Evolutionary conservation across 2,797 vertebrate species (phyloP), one percentile per base, ranked within the genome.

Genomic region (Anabacerthia variegaticeps): DNA sequence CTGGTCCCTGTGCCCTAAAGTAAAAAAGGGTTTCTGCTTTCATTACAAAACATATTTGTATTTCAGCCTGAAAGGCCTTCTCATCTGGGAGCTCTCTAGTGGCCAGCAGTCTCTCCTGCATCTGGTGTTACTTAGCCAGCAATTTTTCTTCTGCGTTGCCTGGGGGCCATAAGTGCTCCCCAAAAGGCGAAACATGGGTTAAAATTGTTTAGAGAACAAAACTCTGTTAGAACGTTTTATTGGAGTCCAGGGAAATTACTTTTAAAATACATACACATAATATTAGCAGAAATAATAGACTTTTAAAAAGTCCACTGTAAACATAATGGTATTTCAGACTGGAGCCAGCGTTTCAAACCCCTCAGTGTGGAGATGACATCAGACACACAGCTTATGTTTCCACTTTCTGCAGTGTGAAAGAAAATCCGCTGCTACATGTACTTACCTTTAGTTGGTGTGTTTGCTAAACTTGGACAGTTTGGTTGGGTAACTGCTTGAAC

Each of bases 101-200:
- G 95, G 96, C 76, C 82, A 41, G 87, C 91, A 66, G 66, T 83
- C 91, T 78, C 87, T 85, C 76, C 80, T 94, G 88, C 80, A 95
- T 92, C 91, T 97, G 95, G 87, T 86, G 62, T 94, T 93, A 95
- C 85, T 96, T 93, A 96, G 89, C 82, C 76, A 93, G 91, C 85
- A 72, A 91, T 91, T 91, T 96, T 94, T 83, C 62, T 88, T 79
- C 67, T 43, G 62, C 13, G 1, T n/a, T 86, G 91, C 94, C 84
- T 72, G 67, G 80, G 74, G 91, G 88, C 39, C 72, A 49, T 44
- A 85, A 85, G 30, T 24, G 54, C 49, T 61, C 66, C 74, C 67
- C 62, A 43, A 36, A 85, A 89, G 28, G 73, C 75, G 0, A 88
- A 88, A 56, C 26, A 28, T 0, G 3, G 71, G 51, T 94, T 94